A percentile compares a stretch with the other conserved stretches of the same genome.
Evolutionary conservation across 2,797 vertebrate genomes (phyloP).

Genomic region (Malacoraja senta): DNA sequence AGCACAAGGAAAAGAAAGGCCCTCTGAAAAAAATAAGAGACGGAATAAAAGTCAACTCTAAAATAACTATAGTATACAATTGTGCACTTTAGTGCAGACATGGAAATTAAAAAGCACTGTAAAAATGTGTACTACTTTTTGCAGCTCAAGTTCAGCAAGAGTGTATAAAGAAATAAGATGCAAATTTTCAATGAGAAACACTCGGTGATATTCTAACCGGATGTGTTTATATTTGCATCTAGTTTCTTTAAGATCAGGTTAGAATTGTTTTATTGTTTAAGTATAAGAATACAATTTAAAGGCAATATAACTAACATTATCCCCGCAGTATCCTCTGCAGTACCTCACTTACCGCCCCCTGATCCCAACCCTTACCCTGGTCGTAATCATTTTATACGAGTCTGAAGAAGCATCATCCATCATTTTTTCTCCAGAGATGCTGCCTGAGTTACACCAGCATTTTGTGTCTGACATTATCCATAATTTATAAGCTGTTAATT

Average conservation of each 20-base stretch:
- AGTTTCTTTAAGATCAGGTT: too few relatives aligned
- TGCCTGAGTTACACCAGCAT: too few relatives aligned
- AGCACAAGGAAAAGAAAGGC: conserved; percentile 66
- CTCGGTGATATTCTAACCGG: not conserved
- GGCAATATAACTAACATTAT: too few relatives aligned
- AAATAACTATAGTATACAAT: not conserved
- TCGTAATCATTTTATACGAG: not conserved
- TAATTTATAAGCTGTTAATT: too few relatives aligned
- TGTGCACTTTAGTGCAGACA: not conserved
- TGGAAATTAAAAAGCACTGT: not conserved
- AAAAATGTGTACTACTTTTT: not conserved
- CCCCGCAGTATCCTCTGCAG: too few relatives aligned
- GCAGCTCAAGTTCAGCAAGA: not conserved
- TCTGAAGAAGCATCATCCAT: not conserved
- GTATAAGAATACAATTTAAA: too few relatives aligned
- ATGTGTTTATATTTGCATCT: not conserved
- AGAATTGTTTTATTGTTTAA: too few relatives aligned
- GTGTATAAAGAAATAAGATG: not conserved
- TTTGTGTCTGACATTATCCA: too few relatives aligned
- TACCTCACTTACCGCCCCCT: too few relatives aligned
- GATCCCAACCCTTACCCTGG: too few relatives aligned
- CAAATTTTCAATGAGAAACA: not conserved
- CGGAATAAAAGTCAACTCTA: not conserved
- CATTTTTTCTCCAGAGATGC: too few relatives aligned
- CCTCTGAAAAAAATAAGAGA: conserved; percentile 50